Base-by-base conservation (phyloP, 2,888 invertebrate species). In the Helicoverpa assulta region DNA sequence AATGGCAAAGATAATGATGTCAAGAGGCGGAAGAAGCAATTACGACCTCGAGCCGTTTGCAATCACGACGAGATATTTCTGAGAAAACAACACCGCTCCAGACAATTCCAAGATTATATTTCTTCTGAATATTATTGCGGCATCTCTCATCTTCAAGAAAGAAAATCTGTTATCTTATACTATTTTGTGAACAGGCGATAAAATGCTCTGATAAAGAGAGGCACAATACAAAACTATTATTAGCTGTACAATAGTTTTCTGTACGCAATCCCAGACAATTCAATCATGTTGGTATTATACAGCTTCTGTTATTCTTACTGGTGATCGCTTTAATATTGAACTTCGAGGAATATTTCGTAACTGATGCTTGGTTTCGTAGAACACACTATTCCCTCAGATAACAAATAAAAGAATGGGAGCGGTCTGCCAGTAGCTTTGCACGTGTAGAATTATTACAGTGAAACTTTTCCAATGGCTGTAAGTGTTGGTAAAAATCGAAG, bases 11-110 rank as follows among this genome's bases (percentile, higher is more conserved):
- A 93, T 94, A 93, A 94, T 93, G 91, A 92, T 90, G 91, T 92
- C 92, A 93, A 90, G 91, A 89, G 88, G 91, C 94, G 93, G 92
- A 93, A 94, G 92, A 93, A 94, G 90, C 94, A 94, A 94, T 94
- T 93, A 94, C 91, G 89, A 84, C 86, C 89, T 87, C 88, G 86
- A 88, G 86, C 83, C 86, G 86, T 88, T 88, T 89, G 90, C 91
- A 90, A 91, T 92, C 91, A 88, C 87, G 89, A 70, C 83, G 87
- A 85, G 88, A 88, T 89, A 87, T 89, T 90, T 88, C 89, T 80
- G 78, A 84, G 86, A 87, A 89, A 88, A 88, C 88, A 89, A 87
- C 86, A 83, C 84, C 81, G 86, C 88, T 82, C 69, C 80, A 89
- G 81, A 81, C 75, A 64, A 88, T 89, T 86, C 85, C 81, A 78